phyloP scores from a whole-genome alignment of 2,797 vertebrate genomes.

The Myotis myotis region DNA sequence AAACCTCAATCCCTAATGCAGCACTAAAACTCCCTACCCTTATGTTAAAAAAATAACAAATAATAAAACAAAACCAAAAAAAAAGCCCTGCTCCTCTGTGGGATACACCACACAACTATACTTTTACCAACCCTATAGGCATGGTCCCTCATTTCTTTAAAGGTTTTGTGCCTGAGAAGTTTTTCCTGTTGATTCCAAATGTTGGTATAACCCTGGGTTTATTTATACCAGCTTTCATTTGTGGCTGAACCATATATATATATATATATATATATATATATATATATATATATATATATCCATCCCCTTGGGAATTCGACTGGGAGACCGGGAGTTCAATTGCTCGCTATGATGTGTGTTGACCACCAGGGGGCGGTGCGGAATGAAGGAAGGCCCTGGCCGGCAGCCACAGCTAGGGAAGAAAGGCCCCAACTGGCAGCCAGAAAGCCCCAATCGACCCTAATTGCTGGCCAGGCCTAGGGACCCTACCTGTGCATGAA shows the following conservation, averaged over 20 bases:
- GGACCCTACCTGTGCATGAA: too few species aligned
- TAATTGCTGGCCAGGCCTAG: too few species aligned
- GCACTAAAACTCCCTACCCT: not conserved
- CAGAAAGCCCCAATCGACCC: too few species aligned
- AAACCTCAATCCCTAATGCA: not conserved
- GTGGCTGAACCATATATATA: not conserved
- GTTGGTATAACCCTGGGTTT: not conserved
- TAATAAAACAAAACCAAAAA: not conserved
- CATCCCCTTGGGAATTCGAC: too few species aligned
- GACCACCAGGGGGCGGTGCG: too few species aligned
- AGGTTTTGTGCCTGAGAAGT: not conserved
- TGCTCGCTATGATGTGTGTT: too few species aligned
- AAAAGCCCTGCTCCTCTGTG: not conserved
- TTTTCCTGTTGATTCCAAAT: not conserved
- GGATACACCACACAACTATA: not conserved
- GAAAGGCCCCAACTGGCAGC: too few species aligned
- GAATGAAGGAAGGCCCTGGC: too few species aligned
- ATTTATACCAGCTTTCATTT: not conserved
- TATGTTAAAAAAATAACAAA: conserved; percentile 15
- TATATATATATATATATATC: too few species aligned
- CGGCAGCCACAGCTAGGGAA: too few species aligned
- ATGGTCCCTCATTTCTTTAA: not conserved
- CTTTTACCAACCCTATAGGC: not conserved
- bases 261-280: too few species aligned
- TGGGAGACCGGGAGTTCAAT: too few species aligned